phyloP scores from a whole-genome alignment of 2,888 invertebrate species.

The Geotrupes spiniger region DNA sequence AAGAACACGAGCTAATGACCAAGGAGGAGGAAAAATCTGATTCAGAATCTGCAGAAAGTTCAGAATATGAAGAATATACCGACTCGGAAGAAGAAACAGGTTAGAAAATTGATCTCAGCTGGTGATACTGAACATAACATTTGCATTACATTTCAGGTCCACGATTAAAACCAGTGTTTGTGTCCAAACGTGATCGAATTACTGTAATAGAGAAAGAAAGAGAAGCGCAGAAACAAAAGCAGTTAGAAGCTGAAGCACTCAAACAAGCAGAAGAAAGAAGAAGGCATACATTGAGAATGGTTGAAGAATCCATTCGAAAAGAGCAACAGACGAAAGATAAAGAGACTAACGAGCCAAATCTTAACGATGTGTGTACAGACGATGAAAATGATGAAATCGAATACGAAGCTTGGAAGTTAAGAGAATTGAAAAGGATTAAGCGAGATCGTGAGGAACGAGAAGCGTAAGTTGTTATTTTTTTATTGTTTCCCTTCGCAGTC shows the following conservation, averaged over 20 bases:
- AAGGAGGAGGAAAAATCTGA: constrained; percentile 70
- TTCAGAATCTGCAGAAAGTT: constrained; percentile 68
- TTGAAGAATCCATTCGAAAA: constrained; percentile 84
- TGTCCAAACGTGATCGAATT: constrained; percentile 87
- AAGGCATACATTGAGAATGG: constrained; percentile 82
- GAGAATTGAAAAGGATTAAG: constrained; percentile 95
- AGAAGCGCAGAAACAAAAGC: constrained; percentile 79
- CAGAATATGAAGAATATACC: constrained; percentile 82
- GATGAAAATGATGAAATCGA: constrained; percentile 96
- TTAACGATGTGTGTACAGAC: constrained; percentile 86
- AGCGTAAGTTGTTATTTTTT: constrained; percentile 62
- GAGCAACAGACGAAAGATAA: constrained; percentile 66
- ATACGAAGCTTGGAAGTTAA: constrained; percentile 96
- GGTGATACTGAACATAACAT: background rate
- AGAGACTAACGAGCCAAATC: constrained; percentile 71
- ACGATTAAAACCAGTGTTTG: constrained; percentile 91
- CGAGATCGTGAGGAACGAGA: constrained; percentile 95
- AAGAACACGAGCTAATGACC: constrained; percentile 70
- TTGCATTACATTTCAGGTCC: constrained; percentile 59
- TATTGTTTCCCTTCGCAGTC: too few relatives aligned
- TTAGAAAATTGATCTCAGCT: constrained; percentile 32
- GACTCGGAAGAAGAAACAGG: constrained; percentile 87
- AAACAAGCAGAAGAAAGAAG: constrained; percentile 86
- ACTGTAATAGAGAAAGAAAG: constrained; percentile 94
- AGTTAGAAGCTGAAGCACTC: constrained; percentile 78